phyloP scores from a whole-genome alignment of 2,113 vertebrate genomes.

The Odocoileus virginianus region DNA sequence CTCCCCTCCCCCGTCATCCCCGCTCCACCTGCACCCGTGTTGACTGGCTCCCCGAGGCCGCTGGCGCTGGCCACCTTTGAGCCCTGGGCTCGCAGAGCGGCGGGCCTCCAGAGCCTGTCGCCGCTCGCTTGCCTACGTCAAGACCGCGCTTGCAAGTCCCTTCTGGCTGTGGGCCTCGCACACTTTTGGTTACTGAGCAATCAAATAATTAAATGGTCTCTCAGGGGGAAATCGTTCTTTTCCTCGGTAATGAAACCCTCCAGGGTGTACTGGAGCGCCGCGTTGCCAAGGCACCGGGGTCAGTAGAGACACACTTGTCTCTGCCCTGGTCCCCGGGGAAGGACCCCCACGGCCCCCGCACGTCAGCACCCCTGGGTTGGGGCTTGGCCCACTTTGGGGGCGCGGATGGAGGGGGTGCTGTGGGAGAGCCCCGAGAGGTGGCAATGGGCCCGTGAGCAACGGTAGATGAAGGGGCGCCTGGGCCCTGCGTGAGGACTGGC shows the following conservation, averaged over 20 bases:
- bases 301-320: slow-evolving; percentile 79
- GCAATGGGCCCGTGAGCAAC: not conserved
- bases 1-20: slow-evolving; percentile 50
- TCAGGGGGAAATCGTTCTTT: slow-evolving; percentile 84
- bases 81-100: slow-evolving; percentile 85
- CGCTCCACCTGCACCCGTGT: rapidly evolving
- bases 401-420: not conserved
- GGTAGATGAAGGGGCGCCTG: not conserved
- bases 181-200: slow-evolving; percentile 91
- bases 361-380: no score
- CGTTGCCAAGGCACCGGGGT: slow-evolving; percentile 82
- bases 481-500: not conserved
- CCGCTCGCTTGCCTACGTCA: slow-evolving; percentile 93
- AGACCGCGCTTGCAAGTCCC: slow-evolving; percentile 96
- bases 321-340: no score
- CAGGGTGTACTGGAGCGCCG: slow-evolving; percentile 82
- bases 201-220: slow-evolving; percentile 96
- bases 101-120: slow-evolving; percentile 87
- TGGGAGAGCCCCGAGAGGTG: not conserved
- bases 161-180: slow-evolving; percentile 92
- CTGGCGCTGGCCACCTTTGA: slow-evolving; percentile 91
- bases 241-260: slow-evolving; percentile 96
- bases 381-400: not conserved
- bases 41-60: slow-evolving; percentile 85
- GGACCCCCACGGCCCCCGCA: no score